Conservation (phyloP, 92 coral and sea anemone species). For the Palythoa caribaeorum region DNA sequence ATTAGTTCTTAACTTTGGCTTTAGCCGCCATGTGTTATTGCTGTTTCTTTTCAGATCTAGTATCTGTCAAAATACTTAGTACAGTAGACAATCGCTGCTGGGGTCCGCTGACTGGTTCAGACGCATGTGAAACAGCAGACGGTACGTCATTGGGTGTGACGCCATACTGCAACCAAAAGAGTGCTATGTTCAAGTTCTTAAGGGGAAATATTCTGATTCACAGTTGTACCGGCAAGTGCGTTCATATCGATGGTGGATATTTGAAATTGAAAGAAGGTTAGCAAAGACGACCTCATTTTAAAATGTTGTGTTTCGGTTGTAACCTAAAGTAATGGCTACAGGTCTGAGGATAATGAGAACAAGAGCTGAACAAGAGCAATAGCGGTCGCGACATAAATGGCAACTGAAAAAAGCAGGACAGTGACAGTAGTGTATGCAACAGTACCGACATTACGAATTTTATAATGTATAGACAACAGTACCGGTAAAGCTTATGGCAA, state of each 20-base stretch:
- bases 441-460: neutral
- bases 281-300: neutral
- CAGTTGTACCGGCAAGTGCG: conserved; percentile 86
- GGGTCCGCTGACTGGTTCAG: conserved; percentile 69
- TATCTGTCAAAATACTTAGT: conserved; percentile 70
- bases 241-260: conserved; percentile 50
- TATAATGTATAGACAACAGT: neutral
- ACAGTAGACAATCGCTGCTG: conserved; percentile 77
- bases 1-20: neutral
- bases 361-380: neutral
- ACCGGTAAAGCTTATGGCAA: neutral
- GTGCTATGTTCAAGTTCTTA: conserved; percentile 79
- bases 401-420: neutral
- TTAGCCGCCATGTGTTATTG: neutral
- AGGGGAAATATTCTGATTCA: conserved; percentile 69
- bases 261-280: conserved; percentile 37
- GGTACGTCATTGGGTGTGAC: conserved; percentile 68
- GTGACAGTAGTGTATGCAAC: neutral
- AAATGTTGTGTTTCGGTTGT: neutral
- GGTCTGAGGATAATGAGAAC: neutral
- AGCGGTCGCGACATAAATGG: neutral
- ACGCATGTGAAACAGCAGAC: conserved; percentile 67
- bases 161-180: conserved; percentile 71
- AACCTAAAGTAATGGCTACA: neutral
- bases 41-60: conserved; percentile 62